These are phyloP conservation scores for Papilio xuthus DNA, from an alignment of 1,140 invertebrate species.

Conservation along the genomic window DNA sequence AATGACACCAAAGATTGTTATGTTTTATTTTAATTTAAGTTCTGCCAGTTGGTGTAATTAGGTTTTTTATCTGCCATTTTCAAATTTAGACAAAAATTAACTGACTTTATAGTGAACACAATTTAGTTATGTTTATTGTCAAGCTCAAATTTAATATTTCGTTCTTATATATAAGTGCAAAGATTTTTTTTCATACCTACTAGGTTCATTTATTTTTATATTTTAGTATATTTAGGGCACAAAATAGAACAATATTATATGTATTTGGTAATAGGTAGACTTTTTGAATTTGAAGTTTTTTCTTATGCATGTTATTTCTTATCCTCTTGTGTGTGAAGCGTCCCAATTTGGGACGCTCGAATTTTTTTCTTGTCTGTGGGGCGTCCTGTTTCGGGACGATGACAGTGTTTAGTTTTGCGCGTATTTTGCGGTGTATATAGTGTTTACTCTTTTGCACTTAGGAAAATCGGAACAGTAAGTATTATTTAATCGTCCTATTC, in stretches of 20 bases:
- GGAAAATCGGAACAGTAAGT: too few species aligned
- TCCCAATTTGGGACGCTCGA: too few species aligned
- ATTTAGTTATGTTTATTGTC: neutral
- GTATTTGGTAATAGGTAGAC: neutral
- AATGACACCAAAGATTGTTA: conserved; percentile 44
- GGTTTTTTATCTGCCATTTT: neutral
- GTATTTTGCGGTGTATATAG: too few species aligned
- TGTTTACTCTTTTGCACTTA: too few species aligned
- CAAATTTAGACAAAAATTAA: neutral
- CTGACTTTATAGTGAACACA: neutral
- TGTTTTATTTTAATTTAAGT: conserved; percentile 21
- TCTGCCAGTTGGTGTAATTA: neutral
- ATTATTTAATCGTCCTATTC: too few species aligned
- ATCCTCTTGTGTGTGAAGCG: too few species aligned
- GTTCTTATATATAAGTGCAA: neutral
- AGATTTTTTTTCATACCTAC: neutral
- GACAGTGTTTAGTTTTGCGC: too few species aligned
- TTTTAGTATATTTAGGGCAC: neutral
- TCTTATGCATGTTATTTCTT: neutral
- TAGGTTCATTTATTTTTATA: neutral
- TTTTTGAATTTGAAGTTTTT: neutral
- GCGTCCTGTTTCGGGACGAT: too few species aligned
- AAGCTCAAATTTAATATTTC: neutral
- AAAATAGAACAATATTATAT: neutral
- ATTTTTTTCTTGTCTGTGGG: too few species aligned